Evolutionary conservation across 2,113 vertebrate species (phyloP), one percentile per base, ranked within the genome.

Genomic region (Caracal caracal): DNA sequence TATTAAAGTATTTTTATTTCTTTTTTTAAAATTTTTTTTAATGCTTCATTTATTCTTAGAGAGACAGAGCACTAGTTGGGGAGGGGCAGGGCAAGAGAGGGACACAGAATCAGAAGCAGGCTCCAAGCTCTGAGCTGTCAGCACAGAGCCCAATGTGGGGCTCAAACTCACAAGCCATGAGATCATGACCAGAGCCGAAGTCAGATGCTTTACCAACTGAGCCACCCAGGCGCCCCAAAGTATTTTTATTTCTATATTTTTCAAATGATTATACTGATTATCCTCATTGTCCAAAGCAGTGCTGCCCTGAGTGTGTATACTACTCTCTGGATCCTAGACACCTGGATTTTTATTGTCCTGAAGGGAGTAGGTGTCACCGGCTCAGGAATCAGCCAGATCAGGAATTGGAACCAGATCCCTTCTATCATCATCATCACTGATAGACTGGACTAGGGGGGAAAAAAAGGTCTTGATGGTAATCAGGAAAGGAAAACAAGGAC

Each of bases 191-290:
- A 43, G 43, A 43, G 8, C 43, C 43, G 43, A 43, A 43, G 43
- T 43, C 43, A 43, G 43, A 43, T 43, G 43, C 43, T 43, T 43
- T 43, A 43, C 8, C 43, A 43, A 43, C 43, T 43, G 43, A 43
- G 43, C 43, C 43, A 43, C 43, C 43, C 43, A 43, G 43, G 43
- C 1, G 1, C 43, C 43, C 43, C 43, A 17, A 43, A 17, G 11
- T 85, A 30, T 68, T 90, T 59, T 92, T 70, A 19, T 49, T 93
- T 87, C 37, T 66, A 63, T 59, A 88, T 37, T 82, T 94, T 95
- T 89, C 10, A 93, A 89, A n/a, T 1, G 11, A 86, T 68, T 68
- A 30, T 65, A 75, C 35, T 93, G 26, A 37, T 59, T 56, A 92
- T 93, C 88, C 47, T 85, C 28, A 40, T 6, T 63, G 40, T 73